Percentiles rank a stretch among this genome's conserved stretches.
These are phyloP conservation scores for Cephalopholis sonnerati DNA, from an alignment of 2,113 vertebrate species.

Conservation along the genomic window DNA sequence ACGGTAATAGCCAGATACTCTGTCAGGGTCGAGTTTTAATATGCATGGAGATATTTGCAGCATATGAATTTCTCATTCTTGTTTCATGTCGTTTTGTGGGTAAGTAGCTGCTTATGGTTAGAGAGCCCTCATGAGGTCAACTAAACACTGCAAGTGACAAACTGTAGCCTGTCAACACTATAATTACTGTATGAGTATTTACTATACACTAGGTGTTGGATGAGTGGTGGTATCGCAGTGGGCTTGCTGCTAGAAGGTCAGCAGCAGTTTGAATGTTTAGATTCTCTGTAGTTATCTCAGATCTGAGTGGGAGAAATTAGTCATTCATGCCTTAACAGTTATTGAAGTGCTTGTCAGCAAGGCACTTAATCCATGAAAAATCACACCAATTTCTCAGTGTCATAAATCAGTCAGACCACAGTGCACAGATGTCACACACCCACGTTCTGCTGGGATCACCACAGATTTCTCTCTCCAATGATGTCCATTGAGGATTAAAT, in stretches of 20 bases:
- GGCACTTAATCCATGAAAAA: neutral
- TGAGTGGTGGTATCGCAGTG: neutral
- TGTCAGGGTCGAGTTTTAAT: constrained; percentile 65
- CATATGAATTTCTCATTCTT: constrained; percentile 40
- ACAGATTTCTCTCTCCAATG: neutral
- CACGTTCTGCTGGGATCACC: neutral
- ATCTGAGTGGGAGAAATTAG: constrained; percentile 3
- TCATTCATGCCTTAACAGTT: constrained; percentile 1
- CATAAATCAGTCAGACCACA: neutral
- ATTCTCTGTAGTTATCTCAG: neutral
- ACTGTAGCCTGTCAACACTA: constrained; percentile 6
- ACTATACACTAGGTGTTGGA: neutral
- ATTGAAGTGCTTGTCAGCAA: constrained; percentile 1
- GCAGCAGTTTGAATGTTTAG: constrained; percentile 1
- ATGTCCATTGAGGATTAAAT: neutral
- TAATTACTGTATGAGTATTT: constrained; percentile 17
- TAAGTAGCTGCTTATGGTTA: constrained; percentile 24
- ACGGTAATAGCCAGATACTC: constrained; percentile 45
- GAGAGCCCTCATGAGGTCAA: constrained; percentile 38
- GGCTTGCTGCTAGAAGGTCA: neutral
- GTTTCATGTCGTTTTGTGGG: constrained; percentile 27
- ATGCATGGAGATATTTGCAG: constrained; percentile 59
- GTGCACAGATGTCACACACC: constrained; percentile 2
- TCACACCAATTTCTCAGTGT: neutral
- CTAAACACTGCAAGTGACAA: constrained; percentile 26